These are phyloP conservation scores for Pitangus sulphuratus DNA, from an alignment of 2,797 vertebrate species.

Conservation along the genomic window DNA sequence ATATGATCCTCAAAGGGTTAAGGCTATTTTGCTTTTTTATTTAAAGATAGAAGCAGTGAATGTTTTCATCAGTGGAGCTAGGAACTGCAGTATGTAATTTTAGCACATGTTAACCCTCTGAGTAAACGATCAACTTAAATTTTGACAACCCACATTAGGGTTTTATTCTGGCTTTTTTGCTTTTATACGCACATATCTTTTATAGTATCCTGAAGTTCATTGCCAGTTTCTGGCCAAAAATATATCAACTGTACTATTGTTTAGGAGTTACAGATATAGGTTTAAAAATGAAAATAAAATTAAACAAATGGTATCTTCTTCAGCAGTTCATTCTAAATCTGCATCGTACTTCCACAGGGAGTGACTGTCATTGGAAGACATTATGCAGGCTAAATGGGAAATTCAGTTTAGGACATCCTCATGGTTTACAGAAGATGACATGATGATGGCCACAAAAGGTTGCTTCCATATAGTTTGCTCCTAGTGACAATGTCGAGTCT, in stretches of 20 bases:
- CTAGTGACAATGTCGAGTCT: conserved; percentile 37
- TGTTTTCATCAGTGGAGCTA: conserved; percentile 79
- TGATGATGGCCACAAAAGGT: conserved; percentile 45
- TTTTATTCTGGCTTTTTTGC: conserved; percentile 67
- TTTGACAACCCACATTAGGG: conserved; percentile 45
- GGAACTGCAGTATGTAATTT: conserved; percentile 75
- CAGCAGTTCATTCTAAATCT: neutral
- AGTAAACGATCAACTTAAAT: conserved; percentile 69
- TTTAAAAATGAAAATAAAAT: conserved; percentile 42
- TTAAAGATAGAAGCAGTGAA: conserved; percentile 78
- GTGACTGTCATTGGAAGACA: neutral
- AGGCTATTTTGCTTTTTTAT: conserved; percentile 76
- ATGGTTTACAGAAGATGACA: conserved; percentile 16
- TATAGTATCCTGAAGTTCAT: conserved; percentile 47
- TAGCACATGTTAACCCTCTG: conserved; percentile 80
- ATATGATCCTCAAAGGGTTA: conserved; percentile 81
- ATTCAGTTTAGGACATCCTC: neutral
- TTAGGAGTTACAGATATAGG: neutral
- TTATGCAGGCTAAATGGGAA: neutral
- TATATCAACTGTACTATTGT: neutral
- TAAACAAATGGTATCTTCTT: neutral
- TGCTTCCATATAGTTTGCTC: conserved; percentile 55
- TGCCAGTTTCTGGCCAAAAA: conserved; percentile 42
- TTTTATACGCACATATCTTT: conserved; percentile 55
- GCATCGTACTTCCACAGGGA: neutral